A percentile compares a stretch with the other conserved stretches of the same genome.
These are phyloP conservation scores for Lerema accius DNA, from an alignment of 1,140 invertebrate species.

Conservation along the genomic window DNA sequence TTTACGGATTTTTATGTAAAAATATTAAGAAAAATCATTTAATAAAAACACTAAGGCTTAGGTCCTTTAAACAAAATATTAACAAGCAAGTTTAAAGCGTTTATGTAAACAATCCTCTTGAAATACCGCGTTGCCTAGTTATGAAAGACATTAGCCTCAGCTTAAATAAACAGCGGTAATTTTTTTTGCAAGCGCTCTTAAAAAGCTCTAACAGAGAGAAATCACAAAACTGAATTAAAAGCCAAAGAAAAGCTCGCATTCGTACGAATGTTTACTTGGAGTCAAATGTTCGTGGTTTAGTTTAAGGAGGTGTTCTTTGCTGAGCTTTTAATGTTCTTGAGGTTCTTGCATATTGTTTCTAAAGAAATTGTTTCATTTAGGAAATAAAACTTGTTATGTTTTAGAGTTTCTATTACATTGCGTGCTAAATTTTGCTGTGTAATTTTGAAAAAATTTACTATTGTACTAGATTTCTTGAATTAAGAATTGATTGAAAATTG, in stretches of 20 bases:
- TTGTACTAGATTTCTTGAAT: no score
- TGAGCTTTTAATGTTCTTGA: slow-evolving; percentile 10
- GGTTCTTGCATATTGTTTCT: not conserved
- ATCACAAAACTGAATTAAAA: slow-evolving; percentile 26
- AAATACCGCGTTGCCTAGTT: slow-evolving; percentile 3
- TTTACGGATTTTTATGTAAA: no score
- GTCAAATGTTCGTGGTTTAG: slow-evolving; percentile 23
- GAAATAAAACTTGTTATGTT: not conserved
- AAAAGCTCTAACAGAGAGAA: slow-evolving; percentile 18
- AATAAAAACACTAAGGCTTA: no score
- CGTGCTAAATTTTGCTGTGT: no score
- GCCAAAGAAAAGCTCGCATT: slow-evolving; percentile 21
- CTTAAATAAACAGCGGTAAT: slow-evolving; percentile 22
- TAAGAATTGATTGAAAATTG: no score
- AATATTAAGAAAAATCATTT: no score
- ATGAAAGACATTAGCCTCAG: slow-evolving; percentile 17
- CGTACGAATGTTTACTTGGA: slow-evolving; percentile 25
- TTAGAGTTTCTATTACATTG: not conserved
- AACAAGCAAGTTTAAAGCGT: no score
- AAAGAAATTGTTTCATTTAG: not conserved
- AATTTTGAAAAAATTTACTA: no score
- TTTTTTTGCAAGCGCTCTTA: slow-evolving; percentile 22
- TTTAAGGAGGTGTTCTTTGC: slow-evolving; percentile 12
- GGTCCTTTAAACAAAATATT: no score
- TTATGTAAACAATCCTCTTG: not conserved